Conservation (phyloP, 2,888 invertebrate genomes). For the Abrostola triplasia region DNA sequence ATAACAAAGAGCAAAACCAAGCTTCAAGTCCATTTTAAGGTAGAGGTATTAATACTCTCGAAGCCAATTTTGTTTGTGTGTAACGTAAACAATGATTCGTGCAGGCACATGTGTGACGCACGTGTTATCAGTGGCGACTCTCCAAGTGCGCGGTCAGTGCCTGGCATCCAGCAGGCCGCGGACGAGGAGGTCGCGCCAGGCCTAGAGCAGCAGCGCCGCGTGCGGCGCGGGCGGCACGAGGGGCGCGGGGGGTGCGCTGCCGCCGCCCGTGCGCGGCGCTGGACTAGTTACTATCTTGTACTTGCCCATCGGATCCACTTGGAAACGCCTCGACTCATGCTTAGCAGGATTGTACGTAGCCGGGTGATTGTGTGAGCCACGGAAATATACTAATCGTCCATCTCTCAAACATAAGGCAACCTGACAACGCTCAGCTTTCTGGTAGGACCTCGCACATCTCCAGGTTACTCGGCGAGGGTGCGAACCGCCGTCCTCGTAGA, state of each 20-base stretch:
- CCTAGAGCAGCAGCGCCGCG: constrained; percentile 82
- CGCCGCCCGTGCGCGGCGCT: constrained; percentile 60
- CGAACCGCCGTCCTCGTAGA: constrained; percentile 86
- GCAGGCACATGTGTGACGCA: constrained; percentile 21
- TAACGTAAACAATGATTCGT: constrained; percentile 34
- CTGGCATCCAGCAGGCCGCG: constrained; percentile 80
- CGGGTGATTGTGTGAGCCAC: constrained; percentile 83
- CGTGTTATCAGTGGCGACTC: constrained; percentile 69
- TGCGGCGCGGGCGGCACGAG: constrained; percentile 76
- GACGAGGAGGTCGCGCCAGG: constrained; percentile 88
- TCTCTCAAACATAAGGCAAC: constrained; percentile 84
- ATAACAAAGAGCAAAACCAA: constrained; percentile 47
- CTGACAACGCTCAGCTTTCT: constrained; percentile 84
- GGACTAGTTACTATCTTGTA: constrained; percentile 82
- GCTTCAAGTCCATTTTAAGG: constrained; percentile 29
- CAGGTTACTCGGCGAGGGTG: constrained; percentile 85
- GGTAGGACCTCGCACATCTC: constrained; percentile 85
- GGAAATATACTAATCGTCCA: constrained; percentile 84
- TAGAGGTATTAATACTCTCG: constrained; percentile 13
- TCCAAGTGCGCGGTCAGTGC: constrained; percentile 77
- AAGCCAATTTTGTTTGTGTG: constrained; percentile 41
- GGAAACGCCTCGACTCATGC: constrained; percentile 82
- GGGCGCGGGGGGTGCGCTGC: constrained; percentile 63
- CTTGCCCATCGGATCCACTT: constrained; percentile 86
- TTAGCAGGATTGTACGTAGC: constrained; percentile 82